A percentile compares a stretch with the other conserved stretches of the same genome.
Conservation (phyloP, 2,888 invertebrate genomes). For the Eupeodes luniger region DNA sequence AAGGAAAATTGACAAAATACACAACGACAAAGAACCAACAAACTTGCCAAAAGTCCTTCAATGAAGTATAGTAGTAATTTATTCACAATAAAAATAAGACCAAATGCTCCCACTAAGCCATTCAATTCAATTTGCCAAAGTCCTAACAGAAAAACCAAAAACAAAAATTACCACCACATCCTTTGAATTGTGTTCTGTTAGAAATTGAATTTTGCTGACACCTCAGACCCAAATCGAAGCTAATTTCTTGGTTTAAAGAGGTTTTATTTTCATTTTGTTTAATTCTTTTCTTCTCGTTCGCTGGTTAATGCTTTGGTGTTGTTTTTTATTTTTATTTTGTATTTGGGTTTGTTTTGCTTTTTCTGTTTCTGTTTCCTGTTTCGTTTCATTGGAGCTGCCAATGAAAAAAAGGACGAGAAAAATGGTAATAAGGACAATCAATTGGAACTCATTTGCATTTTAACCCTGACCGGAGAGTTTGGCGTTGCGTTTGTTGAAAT, state of each 20-base stretch:
- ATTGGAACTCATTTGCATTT: constrained; percentile 70
- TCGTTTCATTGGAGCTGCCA: constrained; percentile 46
- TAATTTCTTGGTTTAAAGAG: constrained; percentile 34
- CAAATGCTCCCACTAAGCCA: constrained; percentile 31
- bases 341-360: constrained; percentile 25
- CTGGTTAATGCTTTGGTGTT: constrained; percentile 25
- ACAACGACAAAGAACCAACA: not conserved
- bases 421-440: constrained; percentile 71
- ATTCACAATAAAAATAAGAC: constrained; percentile 48
- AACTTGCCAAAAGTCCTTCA: constrained; percentile 15
- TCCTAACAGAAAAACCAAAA: not conserved
- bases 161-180: constrained; percentile 3
- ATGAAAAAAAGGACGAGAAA: constrained; percentile 63
- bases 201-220: constrained; percentile 65
- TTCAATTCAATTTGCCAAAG: constrained; percentile 27
- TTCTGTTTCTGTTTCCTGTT: constrained; percentile 21
- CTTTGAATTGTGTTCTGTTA: constrained; percentile 6
- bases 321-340: not conserved
- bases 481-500: not conserved
- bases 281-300: constrained; percentile 1
- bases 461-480: constrained; percentile 64
- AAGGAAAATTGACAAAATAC: not conserved
- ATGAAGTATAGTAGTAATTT: constrained; percentile 19
- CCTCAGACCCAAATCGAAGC: constrained; percentile 46
- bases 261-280: not conserved